Base-by-base conservation (phyloP, 2,113 vertebrate species). In the Bambusicola thoracicus region DNA sequence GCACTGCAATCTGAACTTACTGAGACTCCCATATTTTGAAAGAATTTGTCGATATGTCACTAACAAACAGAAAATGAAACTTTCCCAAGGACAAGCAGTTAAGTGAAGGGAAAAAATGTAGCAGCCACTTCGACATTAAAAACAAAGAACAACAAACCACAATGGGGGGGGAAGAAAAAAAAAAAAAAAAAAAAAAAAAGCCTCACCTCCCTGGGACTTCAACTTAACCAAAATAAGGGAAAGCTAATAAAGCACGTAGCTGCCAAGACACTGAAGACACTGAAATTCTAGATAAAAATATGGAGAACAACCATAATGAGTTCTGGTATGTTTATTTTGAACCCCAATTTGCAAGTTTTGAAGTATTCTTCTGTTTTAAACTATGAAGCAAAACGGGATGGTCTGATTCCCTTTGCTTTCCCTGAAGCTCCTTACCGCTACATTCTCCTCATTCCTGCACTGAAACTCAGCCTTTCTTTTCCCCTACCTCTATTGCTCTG, bases 331-430 rank as follows among this genome's bases (percentile, higher is more conserved):
- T 20, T 30, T 12, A 30, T 59, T 77, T 2, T 46, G 29, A 34
- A 80, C 7, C 8, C 18, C 62, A 46, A 38, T 36, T 55, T 56
- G 18, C 34, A 10, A 53, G 6, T 19, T 36, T 17, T 58, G 34
- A 82, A 36, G 10, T 63, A 44, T 1, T 2, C 27, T 51, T 70
- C n/a, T 53, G 25, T 46, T 44, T 46, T 2, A 84, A 32, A 3
- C 40, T 73, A 56, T 0, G 1, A 3, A 1, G 2, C 13, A 68
- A 32, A 38, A 4, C 55, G 48, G 29, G 41, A 68, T 43, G 32
- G 21, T 24, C 27, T 61, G n/a, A 30, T 75, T 62, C 68, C 2
- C 0, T 36, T 55, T 30, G 24, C 44, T 34, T 8, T 27, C 36
- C 27, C 22, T 1, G 2, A 32, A 69, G 21, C 40, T 48, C 25